Base-by-base conservation (phyloP, 2,888 invertebrate species). In the Sminthurinus aureus region DNA sequence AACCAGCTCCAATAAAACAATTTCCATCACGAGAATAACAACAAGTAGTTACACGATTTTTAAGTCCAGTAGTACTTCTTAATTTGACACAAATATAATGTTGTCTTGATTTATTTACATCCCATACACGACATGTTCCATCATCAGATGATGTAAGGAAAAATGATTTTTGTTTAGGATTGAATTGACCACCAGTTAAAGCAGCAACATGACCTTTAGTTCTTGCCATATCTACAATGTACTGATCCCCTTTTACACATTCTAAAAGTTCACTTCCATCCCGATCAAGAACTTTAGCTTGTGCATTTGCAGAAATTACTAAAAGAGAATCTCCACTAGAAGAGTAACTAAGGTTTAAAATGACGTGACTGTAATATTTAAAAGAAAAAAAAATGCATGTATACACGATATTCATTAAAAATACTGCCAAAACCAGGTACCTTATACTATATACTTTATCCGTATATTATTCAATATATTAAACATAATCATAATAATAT, bases 181-280 rank as follows among this genome's bases (percentile, higher is more conserved):
- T 97, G 97, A 98, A 99, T 89, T 95, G 94, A 0, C 98, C 96
- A 81, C 94, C 93, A 89, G 97, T 96, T 6, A 99, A 91, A 52
- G 96, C 94, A 0, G 98, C 96, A 0, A 96, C 95, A 90, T 99
- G 99, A 0, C 99, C 99, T 90, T 96, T 98, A 0, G 98, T 98
- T 89, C 93, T 93, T 0, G 96, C 94, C 94, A 97, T 96, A 90
- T 99, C 99, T 0, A 94, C 94, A 24, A 99, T 95, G 89, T 99
- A 99, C 90, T 96, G 97, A 90, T 98, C 97, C 0, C 98, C 99
- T 90, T 97, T 98, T 0, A 96, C 94, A 89, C 98, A 98, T 91
- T 98, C 97, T 73, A 97, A 92, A 83, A 96, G 94, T 89, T 98
- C 98, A 89, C 96, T 96, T 0, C 98, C 98, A 90, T 99, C 98